Conservation (phyloP, 2,113 vertebrate species). For the Trogon surrucura region DNA sequence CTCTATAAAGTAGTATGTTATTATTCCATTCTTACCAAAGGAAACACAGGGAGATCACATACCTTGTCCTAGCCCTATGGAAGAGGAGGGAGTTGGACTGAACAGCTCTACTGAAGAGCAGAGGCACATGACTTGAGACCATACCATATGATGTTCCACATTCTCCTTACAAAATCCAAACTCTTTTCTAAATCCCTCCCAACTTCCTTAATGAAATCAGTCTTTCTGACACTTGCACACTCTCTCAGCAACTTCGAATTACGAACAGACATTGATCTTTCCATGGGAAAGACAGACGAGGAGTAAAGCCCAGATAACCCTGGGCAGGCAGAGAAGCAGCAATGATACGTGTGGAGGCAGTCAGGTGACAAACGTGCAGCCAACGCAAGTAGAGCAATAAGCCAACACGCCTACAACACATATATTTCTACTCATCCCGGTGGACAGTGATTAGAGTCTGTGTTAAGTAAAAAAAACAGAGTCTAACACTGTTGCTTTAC, state of each 20-base stretch:
- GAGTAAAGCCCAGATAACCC: background rate
- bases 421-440: background rate
- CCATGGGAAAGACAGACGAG: background rate
- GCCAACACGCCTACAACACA: background rate
- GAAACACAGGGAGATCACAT: background rate
- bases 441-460: background rate
- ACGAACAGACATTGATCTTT: background rate
- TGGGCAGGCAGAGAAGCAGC: background rate
- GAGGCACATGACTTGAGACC: background rate
- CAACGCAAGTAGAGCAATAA: background rate
- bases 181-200: background rate
- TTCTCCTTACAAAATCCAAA: background rate
- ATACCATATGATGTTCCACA: fast-evolving
- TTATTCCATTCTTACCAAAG: background rate
- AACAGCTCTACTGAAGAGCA: background rate
- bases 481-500: background rate
- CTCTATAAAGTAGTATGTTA: background rate
- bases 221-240: background rate
- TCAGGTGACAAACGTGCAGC: background rate
- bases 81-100: background rate
- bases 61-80: background rate
- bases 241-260: background rate
- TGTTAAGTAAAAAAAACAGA: background rate
- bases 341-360: background rate
- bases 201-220: background rate